Conservation (phyloP, 2,113 vertebrate species). For the Rhineura floridana region DNA sequence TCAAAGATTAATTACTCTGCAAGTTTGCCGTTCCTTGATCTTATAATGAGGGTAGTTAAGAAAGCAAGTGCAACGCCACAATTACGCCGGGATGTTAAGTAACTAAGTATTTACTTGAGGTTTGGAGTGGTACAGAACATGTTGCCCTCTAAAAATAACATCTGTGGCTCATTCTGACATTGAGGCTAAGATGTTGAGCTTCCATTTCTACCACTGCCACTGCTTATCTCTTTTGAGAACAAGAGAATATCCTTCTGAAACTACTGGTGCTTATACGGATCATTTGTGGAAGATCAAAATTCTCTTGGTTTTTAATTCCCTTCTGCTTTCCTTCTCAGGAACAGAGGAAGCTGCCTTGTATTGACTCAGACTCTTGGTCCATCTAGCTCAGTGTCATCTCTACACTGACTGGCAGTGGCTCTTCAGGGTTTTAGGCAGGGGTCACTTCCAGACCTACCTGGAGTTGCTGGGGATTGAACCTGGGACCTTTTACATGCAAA, state of each 20-base stretch:
- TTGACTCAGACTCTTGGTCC: too few relatives aligned
- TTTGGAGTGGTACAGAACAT: slow-evolving; percentile 21
- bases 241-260: slow-evolving; percentile 1
- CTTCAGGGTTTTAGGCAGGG: too few relatives aligned
- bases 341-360: too few relatives aligned
- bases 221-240: background rate
- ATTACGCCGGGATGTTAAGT: background rate
- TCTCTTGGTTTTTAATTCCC: background rate
- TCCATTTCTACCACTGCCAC: background rate
- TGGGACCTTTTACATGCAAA: too few relatives aligned
- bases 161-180: slow-evolving; percentile 9
- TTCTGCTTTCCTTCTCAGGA: background rate
- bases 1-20: slow-evolving; percentile 51
- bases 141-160: background rate
- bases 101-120: background rate
- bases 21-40: slow-evolving; percentile 46
- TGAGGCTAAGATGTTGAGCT: background rate
- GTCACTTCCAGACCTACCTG: too few relatives aligned
- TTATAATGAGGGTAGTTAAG: slow-evolving; percentile 38
- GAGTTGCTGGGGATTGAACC: too few relatives aligned
- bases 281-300: background rate
- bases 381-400: too few relatives aligned
- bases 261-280: background rate
- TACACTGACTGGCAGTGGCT: too few relatives aligned
- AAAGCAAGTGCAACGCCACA: slow-evolving; percentile 35